phyloP scores from a whole-genome alignment of 2,113 vertebrate species.

The Arvicanthis niloticus region DNA sequence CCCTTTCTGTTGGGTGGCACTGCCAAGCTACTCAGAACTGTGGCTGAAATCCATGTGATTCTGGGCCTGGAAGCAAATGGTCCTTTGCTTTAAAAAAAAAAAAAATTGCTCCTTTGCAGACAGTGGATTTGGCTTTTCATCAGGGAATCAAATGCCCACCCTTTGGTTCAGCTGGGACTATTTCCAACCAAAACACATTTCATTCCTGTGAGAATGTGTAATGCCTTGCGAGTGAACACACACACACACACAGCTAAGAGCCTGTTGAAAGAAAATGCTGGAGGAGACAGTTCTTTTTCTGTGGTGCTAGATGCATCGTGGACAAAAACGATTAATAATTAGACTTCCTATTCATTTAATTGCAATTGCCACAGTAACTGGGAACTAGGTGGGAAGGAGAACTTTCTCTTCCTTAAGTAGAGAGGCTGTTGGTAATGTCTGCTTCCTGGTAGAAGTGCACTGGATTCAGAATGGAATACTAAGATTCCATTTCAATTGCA shows the following conservation, averaged over 20 bases:
- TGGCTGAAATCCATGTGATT: constrained; percentile 73
- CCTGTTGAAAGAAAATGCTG: constrained; percentile 66
- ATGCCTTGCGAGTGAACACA: constrained; percentile 79
- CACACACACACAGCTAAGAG: not conserved
- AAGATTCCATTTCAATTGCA: not conserved
- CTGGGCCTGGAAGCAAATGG: constrained; percentile 63
- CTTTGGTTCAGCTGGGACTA: constrained; percentile 79
- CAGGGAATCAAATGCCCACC: constrained; percentile 80
- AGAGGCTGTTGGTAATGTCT: not conserved
- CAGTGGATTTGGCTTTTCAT: constrained; percentile 77
- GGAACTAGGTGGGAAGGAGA: not conserved
- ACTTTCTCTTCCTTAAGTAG: not conserved
- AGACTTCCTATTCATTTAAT: constrained; percentile 48
- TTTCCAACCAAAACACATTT: constrained; percentile 82
- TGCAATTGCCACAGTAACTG: constrained; percentile 49
- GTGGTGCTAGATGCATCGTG: constrained; percentile 51
- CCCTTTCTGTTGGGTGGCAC: not conserved
- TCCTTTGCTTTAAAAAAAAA: constrained; percentile 41
- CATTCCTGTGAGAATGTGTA: constrained; percentile 73
- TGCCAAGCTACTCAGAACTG: constrained; percentile 42
- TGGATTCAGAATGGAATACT: not conserved
- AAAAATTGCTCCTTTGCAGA: constrained; percentile 67
- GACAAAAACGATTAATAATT: constrained; percentile 39
- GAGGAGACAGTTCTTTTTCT: constrained; percentile 40
- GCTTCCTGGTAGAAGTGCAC: too few relatives aligned